Percentiles rank a stretch among this genome's conserved stretches.
These are phyloP conservation scores for Salticus scenicus DNA, from an alignment of 2,888 invertebrate genomes.

Conservation along the genomic window DNA sequence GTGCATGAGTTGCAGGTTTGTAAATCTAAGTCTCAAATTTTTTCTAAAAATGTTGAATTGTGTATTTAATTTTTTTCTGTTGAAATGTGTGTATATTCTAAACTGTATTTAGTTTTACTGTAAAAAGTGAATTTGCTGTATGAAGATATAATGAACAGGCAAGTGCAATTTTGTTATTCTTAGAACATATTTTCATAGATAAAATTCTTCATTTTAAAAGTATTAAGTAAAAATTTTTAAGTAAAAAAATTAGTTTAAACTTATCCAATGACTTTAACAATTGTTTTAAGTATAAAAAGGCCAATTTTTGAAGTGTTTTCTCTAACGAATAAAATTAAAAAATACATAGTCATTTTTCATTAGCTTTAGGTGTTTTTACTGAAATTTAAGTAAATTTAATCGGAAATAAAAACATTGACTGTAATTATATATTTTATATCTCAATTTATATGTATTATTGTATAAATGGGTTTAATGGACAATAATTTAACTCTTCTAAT, in stretches of 20 bases:
- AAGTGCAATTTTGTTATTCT: slow-evolving; percentile 69
- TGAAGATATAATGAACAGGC: slow-evolving; percentile 65
- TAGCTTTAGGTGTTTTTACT: too few species aligned
- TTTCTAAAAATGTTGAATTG: slow-evolving; percentile 47
- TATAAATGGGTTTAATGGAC: too few species aligned
- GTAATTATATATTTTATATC: too few species aligned
- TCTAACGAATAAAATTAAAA: too few species aligned
- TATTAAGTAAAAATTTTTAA: background rate
- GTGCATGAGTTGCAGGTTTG: slow-evolving; percentile 68
- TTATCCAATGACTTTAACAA: background rate
- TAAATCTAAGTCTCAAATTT: slow-evolving; percentile 56
- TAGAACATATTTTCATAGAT: slow-evolving; percentile 26
- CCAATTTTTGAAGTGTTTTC: background rate
- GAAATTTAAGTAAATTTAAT: too few species aligned
- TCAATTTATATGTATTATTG: too few species aligned
- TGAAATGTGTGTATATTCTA: slow-evolving; percentile 44
- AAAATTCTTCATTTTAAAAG: background rate
- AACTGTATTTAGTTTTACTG: slow-evolving; percentile 42
- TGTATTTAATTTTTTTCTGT: slow-evolving; percentile 42
- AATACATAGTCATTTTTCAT: too few species aligned
- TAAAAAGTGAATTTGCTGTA: slow-evolving; percentile 59
- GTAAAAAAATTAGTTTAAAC: background rate
- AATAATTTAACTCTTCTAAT: too few species aligned
- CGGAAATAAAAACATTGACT: too few species aligned
- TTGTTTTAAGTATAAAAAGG: background rate